Conservation (phyloP, 2,113 vertebrate genomes). For the Xenus cinereus region DNA sequence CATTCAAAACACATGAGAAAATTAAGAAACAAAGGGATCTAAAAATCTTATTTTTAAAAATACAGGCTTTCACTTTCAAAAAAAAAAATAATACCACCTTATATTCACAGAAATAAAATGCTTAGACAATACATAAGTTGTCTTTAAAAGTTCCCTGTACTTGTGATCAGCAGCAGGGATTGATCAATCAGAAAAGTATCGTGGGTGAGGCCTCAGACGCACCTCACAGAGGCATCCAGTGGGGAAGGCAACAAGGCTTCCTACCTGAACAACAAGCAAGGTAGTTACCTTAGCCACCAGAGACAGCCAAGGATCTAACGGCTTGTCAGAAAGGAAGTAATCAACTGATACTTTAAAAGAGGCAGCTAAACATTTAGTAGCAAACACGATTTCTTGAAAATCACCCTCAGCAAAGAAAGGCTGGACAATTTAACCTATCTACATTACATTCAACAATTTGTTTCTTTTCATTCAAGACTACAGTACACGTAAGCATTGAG, state of each 20-base stretch:
- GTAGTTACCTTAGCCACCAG: neutral
- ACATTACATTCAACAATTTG: too few species aligned
- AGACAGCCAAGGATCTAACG: neutral
- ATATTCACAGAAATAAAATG: neutral
- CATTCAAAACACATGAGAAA: neutral
- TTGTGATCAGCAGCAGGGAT: neutral
- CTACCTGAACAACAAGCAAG: neutral
- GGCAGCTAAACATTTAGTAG: neutral
- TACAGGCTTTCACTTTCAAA: neutral
- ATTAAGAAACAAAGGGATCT: neutral
- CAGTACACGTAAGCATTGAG: neutral
- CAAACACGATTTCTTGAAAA: neutral
- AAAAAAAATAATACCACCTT: neutral
- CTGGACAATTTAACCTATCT: neutral
- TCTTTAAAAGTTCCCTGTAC: neutral
- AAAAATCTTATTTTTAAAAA: neutral
- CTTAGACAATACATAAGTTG: neutral
- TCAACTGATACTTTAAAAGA: neutral
- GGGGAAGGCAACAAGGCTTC: neutral
- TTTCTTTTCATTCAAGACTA: neutral
- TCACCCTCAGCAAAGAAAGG: too few species aligned
- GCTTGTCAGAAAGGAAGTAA: neutral
- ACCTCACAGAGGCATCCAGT: neutral
- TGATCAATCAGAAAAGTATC: fast-evolving
- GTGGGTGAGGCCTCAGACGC: neutral